phyloP scores from a whole-genome alignment of 2,797 vertebrate species.

The Rhynchotus rufescens region DNA sequence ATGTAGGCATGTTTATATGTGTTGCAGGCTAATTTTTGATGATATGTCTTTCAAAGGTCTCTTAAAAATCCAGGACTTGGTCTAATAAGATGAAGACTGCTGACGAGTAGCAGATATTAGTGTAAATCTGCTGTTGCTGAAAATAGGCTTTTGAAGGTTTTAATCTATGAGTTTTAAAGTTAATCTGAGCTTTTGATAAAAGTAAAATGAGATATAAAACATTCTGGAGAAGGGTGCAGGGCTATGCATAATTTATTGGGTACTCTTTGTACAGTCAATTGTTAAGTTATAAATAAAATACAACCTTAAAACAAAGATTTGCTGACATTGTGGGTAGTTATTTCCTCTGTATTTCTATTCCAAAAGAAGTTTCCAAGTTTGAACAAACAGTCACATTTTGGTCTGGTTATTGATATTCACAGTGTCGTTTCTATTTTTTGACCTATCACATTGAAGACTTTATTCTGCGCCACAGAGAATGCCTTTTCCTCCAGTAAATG shows the following conservation, averaged over 20 bases:
- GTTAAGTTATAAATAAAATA: constrained; percentile 57
- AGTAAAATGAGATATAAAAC: background rate
- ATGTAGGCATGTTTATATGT: background rate
- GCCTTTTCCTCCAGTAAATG: background rate
- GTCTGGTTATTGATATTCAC: constrained; percentile 38
- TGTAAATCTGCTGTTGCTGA: background rate
- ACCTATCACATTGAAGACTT: background rate
- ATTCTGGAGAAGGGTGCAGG: constrained; percentile 14
- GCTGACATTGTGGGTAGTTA: background rate
- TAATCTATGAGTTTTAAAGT: background rate
- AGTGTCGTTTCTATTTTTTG: background rate
- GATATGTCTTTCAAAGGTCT: background rate
- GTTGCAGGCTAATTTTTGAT: background rate
- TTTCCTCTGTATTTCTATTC: constrained; percentile 19
- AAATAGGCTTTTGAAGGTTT: background rate
- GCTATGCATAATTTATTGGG: constrained; percentile 48
- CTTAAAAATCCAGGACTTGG: background rate
- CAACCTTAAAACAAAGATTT: constrained; percentile 28
- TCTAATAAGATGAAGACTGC: background rate
- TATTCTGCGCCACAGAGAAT: background rate
- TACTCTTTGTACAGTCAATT: constrained; percentile 32
- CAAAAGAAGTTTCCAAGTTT: background rate
- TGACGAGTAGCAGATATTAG: background rate
- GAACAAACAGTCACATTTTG: constrained; percentile 33
- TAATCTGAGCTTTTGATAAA: background rate